phyloP scores from a whole-genome alignment of 1,140 invertebrate genomes.

The Calycopis cecrops region DNA sequence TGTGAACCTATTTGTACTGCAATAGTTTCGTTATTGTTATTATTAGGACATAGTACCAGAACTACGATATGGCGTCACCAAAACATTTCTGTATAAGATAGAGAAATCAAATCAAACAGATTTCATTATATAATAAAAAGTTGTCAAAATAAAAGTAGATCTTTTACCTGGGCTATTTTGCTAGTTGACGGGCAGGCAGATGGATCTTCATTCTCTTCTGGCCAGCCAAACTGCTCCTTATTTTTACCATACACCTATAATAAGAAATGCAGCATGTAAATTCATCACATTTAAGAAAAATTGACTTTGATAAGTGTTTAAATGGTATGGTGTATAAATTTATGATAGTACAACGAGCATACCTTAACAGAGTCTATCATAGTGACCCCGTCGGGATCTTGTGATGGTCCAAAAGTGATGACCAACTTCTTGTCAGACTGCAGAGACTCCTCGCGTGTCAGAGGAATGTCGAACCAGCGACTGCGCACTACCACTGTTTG shows the following conservation, averaged over 20 bases:
- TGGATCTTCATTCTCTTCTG: constrained; percentile 94
- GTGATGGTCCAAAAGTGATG: constrained; percentile 93
- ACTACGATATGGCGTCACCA: too few species aligned
- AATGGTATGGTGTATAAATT: too few species aligned
- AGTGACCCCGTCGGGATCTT: constrained; percentile 91
- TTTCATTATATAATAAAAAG: too few species aligned
- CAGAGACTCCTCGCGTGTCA: constrained; percentile 95
- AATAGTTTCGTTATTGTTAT: neutral
- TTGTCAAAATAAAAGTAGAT: neutral
- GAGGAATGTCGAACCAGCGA: constrained; percentile 96
- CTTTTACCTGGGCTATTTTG: constrained; percentile 56
- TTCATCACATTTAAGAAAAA: neutral
- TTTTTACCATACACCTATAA: constrained; percentile 89
- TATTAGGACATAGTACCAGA: neutral
- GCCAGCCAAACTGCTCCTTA: constrained; percentile 97
- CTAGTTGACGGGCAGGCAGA: constrained; percentile 76
- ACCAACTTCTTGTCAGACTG: constrained; percentile 94
- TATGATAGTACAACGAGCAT: constrained; percentile 15
- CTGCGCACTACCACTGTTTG: constrained; percentile 84
- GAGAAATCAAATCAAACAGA: too few species aligned
- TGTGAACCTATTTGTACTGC: neutral
- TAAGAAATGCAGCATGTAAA: neutral
- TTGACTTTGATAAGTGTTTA: neutral
- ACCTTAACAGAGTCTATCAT: constrained; percentile 96
- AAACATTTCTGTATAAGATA: too few species aligned